Base-by-base conservation (phyloP, 2,888 invertebrate genomes). In the Taphrorychus bicolor region DNA sequence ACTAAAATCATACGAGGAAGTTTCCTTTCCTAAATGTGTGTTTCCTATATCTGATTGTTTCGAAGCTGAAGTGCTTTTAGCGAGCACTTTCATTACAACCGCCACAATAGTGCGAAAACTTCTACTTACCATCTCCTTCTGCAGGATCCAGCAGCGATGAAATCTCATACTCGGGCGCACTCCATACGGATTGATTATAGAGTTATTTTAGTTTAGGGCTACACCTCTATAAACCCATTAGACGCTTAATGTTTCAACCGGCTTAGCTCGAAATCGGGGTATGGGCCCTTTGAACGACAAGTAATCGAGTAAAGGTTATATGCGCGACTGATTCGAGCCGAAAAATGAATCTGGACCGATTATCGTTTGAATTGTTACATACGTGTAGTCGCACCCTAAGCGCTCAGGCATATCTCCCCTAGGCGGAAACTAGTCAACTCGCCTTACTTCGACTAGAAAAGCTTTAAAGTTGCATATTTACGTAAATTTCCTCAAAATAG, bases 331-430 rank as follows among this genome's bases (percentile, higher is more conserved):
- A 58, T 59, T 54, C 57, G 59, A 42, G 18, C 67, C 62, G 59
- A 67, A 67, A 67, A 67, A 67, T 65, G 59, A 65, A 45, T 65
- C 54, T 60, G 60, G 66, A 53, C 66, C 60, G 59, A 66, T 60
- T 59, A 49, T 62, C 67, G 61, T 65, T 69, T 53, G 65, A 60
- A 59, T 61, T 62, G 69, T 66, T 59, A 66, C 66, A 57, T 42
- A 42, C 42, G 66, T 73, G 70, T 72, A 78, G 80, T 80, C 81
- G 81, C 81, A 80, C 82, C 81, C 80, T 81, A 77, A 79, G 79
- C 80, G 77, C 76, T 81, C 76, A 80, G 79, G 78, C 82, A 79
- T 80, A 81, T 80, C 80, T 82, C 81, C 82, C 72, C 66, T 21
- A 54, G 41, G 41, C 32, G 70, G 72, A 41, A 66, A 54, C 5